Conservation (phyloP, 2,888 invertebrate genomes). For the Acronicta aceris region DNA sequence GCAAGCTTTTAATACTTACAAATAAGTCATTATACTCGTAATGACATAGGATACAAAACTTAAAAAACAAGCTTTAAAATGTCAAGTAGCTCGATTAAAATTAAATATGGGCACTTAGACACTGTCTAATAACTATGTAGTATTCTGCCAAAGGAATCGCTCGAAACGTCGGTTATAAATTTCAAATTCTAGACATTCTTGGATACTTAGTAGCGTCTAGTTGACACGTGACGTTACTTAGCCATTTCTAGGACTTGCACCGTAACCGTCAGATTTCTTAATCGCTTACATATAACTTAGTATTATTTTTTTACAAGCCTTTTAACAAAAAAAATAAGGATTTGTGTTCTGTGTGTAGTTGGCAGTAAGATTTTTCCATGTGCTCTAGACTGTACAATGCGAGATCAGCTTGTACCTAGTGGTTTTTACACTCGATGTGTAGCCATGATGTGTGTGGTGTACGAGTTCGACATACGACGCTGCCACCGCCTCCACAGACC, state of each 20-base stretch:
- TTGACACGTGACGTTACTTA: conserved; percentile 35
- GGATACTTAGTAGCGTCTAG: background rate
- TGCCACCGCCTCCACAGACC: no score
- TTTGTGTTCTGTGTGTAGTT: no score
- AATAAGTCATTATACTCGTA: no score
- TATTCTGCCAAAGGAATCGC: conserved; percentile 15
- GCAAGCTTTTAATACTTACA: no score
- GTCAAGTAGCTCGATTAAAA: conserved; percentile 30
- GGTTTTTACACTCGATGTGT: no score
- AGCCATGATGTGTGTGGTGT: no score
- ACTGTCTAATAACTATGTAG: conserved; percentile 13
- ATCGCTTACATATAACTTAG: background rate
- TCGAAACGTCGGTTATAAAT: conserved; percentile 30
- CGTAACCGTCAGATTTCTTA: conserved; percentile 9
- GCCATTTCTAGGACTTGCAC: conserved; percentile 1
- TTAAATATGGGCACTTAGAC: conserved; percentile 28
- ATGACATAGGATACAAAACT: background rate
- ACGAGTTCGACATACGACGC: no score
- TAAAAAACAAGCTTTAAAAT: background rate
- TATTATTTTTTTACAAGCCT: no score
- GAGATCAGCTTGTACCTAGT: no score
- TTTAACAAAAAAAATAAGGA: no score
- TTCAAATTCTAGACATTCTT: conserved; percentile 26
- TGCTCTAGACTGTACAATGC: no score
- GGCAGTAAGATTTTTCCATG: no score